These are phyloP conservation scores for Halcyon leucocephala DNA, from an alignment of 2,797 vertebrate genomes.

Conservation along the genomic window DNA sequence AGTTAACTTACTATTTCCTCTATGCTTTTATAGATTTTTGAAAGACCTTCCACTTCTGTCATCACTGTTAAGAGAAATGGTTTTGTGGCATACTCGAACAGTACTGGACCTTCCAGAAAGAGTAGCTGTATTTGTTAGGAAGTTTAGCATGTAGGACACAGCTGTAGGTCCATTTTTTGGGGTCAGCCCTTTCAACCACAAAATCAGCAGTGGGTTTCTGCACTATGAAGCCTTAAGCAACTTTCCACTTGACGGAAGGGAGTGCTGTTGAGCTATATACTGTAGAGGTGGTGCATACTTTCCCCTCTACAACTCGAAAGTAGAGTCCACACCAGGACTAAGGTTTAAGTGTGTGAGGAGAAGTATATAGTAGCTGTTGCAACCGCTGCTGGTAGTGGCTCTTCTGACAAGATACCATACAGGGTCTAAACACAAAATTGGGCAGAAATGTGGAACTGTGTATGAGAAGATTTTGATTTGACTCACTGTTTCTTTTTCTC, in stretches of 20 bases:
- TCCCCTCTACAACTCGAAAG: neutral
- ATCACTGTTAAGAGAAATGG: neutral
- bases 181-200: constrained; percentile 27
- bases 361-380: neutral
- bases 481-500: neutral
- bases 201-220: neutral
- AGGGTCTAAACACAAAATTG: constrained; percentile 11
- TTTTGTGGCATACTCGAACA: constrained; percentile 16
- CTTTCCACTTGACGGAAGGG: neutral
- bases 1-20: constrained; percentile 23
- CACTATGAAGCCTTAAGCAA: neutral
- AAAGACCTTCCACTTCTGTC: constrained; percentile 21
- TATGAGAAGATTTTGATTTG: neutral
- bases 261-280: neutral
- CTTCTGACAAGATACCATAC: neutral
- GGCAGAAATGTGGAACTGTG: neutral
- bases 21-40: neutral
- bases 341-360: neutral
- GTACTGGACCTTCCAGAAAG: neutral
- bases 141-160: neutral
- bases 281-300: neutral
- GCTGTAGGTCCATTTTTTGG: neutral
- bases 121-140: neutral
- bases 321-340: neutral
- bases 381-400: neutral